Conservation (phyloP, 2,888 invertebrate species). For the Acheta domesticus region DNA sequence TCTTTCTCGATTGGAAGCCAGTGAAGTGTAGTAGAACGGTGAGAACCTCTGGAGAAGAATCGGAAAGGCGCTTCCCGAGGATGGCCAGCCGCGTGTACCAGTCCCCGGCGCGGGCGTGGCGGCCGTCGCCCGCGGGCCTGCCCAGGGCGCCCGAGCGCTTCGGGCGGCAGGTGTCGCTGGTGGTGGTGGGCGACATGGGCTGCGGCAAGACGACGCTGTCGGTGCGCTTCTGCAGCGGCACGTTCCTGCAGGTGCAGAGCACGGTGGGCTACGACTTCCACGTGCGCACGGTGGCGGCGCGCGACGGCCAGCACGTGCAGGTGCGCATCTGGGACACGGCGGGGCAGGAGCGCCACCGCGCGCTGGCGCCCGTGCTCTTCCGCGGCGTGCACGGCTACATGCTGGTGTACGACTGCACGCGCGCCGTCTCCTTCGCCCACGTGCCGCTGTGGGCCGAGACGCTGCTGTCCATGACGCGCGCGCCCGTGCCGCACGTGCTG, state of each 20-base stretch:
- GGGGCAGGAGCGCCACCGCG: not conserved
- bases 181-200: not conserved
- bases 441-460: not conserved
- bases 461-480: not conserved
- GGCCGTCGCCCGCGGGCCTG: too few species aligned
- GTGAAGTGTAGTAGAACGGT: too few species aligned
- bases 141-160: not conserved
- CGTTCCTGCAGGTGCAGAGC: not conserved
- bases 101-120: too few species aligned
- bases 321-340: not conserved
- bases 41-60: too few species aligned
- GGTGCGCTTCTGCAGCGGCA: not conserved
- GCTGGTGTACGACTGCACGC: not conserved
- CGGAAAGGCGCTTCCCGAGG: too few species aligned
- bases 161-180: not conserved
- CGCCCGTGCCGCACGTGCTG: constrained; percentile 45
- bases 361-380: not conserved
- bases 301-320: not conserved
- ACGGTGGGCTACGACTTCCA: not conserved
- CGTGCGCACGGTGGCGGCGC: not conserved
- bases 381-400: not conserved
- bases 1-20: too few species aligned
- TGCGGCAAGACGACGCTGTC: not conserved
- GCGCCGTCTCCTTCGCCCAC: not conserved
- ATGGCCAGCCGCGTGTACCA: too few species aligned